Conservation (phyloP, 2,797 vertebrate species). For the Propithecus perrieri region DNA sequence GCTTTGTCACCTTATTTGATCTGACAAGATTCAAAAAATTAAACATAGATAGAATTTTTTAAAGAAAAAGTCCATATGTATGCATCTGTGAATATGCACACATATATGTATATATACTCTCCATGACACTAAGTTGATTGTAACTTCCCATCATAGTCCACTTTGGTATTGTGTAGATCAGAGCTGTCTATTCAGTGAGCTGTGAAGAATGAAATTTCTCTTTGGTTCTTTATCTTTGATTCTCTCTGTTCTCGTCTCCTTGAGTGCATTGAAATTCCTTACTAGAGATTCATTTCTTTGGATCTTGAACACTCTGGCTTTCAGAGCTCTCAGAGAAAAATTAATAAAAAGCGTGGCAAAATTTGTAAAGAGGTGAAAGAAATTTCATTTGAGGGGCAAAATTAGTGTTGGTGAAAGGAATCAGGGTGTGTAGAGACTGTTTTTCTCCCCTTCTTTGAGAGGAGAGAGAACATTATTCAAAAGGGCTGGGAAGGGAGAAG, state of each 20-base stretch:
- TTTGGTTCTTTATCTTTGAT: slow-evolving; percentile 21
- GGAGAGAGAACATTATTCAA: neutral
- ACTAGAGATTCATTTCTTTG: neutral
- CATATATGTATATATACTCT: neutral
- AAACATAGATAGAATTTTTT: neutral
- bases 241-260: neutral
- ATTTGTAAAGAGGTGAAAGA: neutral
- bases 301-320: slow-evolving; percentile 13
- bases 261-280: neutral
- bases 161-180: neutral
- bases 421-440: neutral
- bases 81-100: neutral
- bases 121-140: neutral
- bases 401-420: slow-evolving; percentile 1
- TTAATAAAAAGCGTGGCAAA: neutral
- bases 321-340: slow-evolving; percentile 56
- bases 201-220: neutral
- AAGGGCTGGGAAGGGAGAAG: neutral
- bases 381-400: neutral
- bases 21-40: neutral
- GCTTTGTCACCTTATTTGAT: neutral
- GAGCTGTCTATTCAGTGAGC: neutral
- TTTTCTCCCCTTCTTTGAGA: neutral
- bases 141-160: neutral
- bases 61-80: neutral